These are phyloP conservation scores for Acanthosepion esculentum DNA, from an alignment of 2,888 invertebrate genomes.

Conservation along the genomic window DNA sequence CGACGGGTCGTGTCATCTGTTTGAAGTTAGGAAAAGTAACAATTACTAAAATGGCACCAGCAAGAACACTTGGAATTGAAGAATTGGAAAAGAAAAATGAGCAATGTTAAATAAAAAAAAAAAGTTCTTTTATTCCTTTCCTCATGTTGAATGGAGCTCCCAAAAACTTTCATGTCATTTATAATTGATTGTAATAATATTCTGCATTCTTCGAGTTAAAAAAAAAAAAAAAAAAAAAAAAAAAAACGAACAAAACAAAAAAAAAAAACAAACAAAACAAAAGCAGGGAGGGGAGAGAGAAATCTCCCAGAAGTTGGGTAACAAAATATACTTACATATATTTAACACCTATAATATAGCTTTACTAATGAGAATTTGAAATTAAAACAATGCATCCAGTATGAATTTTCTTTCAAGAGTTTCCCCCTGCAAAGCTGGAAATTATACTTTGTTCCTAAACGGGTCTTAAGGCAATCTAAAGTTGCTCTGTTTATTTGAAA, in stretches of 20 bases:
- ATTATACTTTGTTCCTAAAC: too few relatives aligned
- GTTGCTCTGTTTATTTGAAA: background rate
- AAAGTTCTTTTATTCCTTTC: constrained; percentile 47
- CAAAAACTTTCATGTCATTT: background rate
- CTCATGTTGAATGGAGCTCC: constrained; percentile 46
- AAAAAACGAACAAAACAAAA: background rate
- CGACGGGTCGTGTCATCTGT: constrained; percentile 50
- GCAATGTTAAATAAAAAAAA: constrained; percentile 37
- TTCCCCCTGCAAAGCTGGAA: too few relatives aligned
- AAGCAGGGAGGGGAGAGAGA: background rate
- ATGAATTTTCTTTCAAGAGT: too few relatives aligned
- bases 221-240: too few relatives aligned
- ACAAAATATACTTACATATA: background rate
- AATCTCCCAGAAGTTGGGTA: background rate
- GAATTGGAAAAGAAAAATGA: constrained; percentile 47
- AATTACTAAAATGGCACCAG: constrained; percentile 47
- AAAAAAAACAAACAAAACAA: background rate
- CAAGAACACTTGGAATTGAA: constrained; percentile 44
- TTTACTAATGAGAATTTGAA: background rate
- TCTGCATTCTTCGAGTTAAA: background rate
- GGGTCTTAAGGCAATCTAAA: background rate
- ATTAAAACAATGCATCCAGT: background rate
- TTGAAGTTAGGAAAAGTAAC: constrained; percentile 49
- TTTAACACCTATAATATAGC: background rate
- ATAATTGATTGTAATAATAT: background rate